Evolutionary conservation across 1,140 invertebrate species (phyloP).

Genomic region (Dendrolimus punctatus): DNA sequence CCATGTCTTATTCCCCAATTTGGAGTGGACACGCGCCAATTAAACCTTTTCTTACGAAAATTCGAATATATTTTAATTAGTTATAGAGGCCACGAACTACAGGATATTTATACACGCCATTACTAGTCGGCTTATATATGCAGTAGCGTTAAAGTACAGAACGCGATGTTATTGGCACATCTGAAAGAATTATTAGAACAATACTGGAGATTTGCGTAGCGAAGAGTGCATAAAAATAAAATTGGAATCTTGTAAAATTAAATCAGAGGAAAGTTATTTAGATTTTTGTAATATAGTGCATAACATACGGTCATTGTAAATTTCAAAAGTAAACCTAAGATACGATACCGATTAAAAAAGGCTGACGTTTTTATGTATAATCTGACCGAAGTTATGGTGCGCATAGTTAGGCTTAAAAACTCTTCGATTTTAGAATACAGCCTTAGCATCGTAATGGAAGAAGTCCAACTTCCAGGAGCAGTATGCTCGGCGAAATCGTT

Average conservation of each 20-base stretch:
- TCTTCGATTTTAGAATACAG: conserved; percentile 12
- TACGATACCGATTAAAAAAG: conserved; percentile 2
- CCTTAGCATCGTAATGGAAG: conserved; percentile 17
- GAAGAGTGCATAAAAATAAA: conserved; percentile 19
- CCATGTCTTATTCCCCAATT: conserved; percentile 7
- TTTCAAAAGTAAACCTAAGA: conserved; percentile 19
- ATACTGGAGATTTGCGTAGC: conserved; percentile 14
- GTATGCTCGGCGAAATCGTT: too few relatives aligned
- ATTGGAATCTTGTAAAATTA: conserved; percentile 13
- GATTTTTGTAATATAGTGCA: conserved; percentile 21
- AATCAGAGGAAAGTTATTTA: conserved; percentile 11
- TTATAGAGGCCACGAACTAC: conserved; percentile 9
- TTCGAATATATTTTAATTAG: conserved; percentile 18
- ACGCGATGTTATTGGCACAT: conserved; percentile 9
- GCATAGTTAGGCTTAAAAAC: conserved; percentile 14
- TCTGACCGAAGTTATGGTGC: conserved; percentile 16
- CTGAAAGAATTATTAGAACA: conserved; percentile 11
- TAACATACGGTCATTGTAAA: conserved; percentile 10
- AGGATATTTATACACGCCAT: conserved; percentile 17
- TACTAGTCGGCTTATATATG: conserved; percentile 15
- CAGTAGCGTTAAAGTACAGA: conserved; percentile 17
- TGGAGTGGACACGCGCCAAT: conserved; percentile 6
- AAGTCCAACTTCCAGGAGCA: conserved; percentile 19
- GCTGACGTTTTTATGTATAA: conserved; percentile 24
- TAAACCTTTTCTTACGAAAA: conserved; percentile 17